Conservation (phyloP, 2,888 invertebrate species). For the Phalera bucephala region DNA sequence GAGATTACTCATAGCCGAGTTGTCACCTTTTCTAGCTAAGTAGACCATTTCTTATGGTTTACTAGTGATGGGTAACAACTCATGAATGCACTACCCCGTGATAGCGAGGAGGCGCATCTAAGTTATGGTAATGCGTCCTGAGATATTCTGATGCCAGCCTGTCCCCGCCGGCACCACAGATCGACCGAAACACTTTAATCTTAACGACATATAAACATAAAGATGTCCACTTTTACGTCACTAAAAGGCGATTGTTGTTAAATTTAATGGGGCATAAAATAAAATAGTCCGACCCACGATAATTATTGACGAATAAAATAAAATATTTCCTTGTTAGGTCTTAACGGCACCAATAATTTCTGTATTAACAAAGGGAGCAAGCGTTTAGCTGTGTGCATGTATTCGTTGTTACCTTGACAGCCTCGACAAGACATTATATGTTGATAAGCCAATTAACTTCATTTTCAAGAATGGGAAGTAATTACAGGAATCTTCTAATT, state of each 20-base stretch:
- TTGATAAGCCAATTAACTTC: constrained; percentile 42
- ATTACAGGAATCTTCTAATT: constrained; percentile 35
- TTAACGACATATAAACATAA: constrained; percentile 73
- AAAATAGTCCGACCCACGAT: constrained; percentile 61
- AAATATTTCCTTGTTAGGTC: constrained; percentile 3
- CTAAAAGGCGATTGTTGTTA: constrained; percentile 78
- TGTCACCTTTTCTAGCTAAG: too few species aligned
- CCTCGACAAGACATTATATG: constrained; percentile 17
- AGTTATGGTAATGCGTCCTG: constrained; percentile 59
- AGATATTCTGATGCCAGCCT: constrained; percentile 22
- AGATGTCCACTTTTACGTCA: constrained; percentile 68
- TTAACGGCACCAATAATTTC: constrained; percentile 7
- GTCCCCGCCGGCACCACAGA: constrained; percentile 7
- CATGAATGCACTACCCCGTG: constrained; percentile 23
- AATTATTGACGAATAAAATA: constrained; percentile 50
- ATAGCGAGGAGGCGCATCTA: constrained; percentile 41
- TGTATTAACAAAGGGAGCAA: constrained; percentile 5
- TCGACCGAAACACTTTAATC: constrained; percentile 54
- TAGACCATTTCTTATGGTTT: constrained; percentile 16
- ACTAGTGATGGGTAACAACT: constrained; percentile 19
- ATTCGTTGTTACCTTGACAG: constrained; percentile 20
- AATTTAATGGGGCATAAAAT: constrained; percentile 76
- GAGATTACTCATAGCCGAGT: too few species aligned
- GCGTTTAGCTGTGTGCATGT: not conserved
- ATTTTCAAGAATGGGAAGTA: constrained; percentile 35